Percentiles rank a stretch among this genome's conserved stretches.
These are phyloP conservation scores for Lordiphosa clarofinis DNA, from an alignment of 1,140 invertebrate genomes.

Conservation along the genomic window DNA sequence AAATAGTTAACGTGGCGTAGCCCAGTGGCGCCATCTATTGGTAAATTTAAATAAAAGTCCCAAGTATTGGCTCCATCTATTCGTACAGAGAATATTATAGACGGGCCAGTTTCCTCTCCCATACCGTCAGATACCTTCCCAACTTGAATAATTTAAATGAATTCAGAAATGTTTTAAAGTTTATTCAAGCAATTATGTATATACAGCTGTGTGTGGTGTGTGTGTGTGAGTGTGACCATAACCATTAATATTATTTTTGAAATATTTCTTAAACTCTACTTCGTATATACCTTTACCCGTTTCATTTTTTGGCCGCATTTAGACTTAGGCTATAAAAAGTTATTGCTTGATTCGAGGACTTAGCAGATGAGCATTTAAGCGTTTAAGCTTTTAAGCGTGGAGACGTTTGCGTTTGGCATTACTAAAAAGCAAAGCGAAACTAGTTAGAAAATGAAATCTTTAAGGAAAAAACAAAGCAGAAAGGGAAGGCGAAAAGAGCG, in stretches of 20 bases:
- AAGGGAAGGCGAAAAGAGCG: too few species aligned
- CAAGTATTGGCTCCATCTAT: too few species aligned
- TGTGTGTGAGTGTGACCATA: constrained; percentile 33
- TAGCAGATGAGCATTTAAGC: too few species aligned
- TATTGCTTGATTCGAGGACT: too few species aligned
- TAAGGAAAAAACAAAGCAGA: neutral
- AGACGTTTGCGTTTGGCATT: constrained; percentile 57
- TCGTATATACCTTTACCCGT: constrained; percentile 42
- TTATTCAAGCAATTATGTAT: constrained; percentile 62
- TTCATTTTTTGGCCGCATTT: constrained; percentile 19
- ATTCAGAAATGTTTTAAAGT: constrained; percentile 16
- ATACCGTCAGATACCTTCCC: too few species aligned
- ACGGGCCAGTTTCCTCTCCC: too few species aligned
- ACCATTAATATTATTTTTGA: too few species aligned
- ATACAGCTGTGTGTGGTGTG: constrained; percentile 40
- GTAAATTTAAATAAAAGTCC: too few species aligned
- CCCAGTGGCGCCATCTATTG: too few species aligned
- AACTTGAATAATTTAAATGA: constrained; percentile 15
- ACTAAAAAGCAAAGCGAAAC: constrained; percentile 61
- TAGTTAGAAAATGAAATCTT: constrained; percentile 32
- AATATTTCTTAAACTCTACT: constrained; percentile 17
- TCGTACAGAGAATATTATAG: too few species aligned
- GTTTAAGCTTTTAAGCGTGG: constrained; percentile 53
- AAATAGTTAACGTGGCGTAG: too few species aligned
- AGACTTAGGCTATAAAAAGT: constrained; percentile 8